Conservation (phyloP, 2,113 vertebrate genomes). For the Sebastes fasciatus region DNA sequence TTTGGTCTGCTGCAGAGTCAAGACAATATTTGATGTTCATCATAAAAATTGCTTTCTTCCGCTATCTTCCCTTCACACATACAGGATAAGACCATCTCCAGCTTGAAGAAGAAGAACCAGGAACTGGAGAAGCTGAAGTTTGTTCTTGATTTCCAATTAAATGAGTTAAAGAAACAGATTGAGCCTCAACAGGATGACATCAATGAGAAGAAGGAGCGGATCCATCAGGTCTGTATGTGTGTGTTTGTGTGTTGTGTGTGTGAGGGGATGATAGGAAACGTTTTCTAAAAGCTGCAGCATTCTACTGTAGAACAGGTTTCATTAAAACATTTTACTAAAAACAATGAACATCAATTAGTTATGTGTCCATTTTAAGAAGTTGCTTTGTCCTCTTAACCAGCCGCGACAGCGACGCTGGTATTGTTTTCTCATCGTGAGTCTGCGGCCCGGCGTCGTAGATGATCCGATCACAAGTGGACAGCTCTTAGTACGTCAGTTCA, state of each 20-base stretch:
- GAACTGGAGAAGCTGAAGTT: conserved; percentile 91
- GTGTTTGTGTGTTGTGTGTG: neutral
- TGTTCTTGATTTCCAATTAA: conserved; percentile 88
- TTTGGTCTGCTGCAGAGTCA: neutral
- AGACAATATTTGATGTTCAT: neutral
- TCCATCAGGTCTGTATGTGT: conserved; percentile 79
- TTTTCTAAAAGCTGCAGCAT: neutral
- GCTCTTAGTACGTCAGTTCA: too few species aligned
- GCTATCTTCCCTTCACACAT: neutral
- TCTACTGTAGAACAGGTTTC: neutral
- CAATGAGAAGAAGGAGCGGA: conserved; percentile 87
- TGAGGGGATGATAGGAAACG: neutral
- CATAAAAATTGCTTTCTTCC: neutral
- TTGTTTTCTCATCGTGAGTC: too few species aligned
- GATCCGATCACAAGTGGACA: too few species aligned
- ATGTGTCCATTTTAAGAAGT: too few species aligned
- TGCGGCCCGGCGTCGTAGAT: too few species aligned
- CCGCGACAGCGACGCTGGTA: too few species aligned
- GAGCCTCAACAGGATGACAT: conserved; percentile 89
- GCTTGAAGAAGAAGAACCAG: conserved; percentile 90
- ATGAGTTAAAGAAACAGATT: conserved; percentile 88
- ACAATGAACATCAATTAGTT: too few species aligned
- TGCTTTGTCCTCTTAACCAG: too few species aligned
- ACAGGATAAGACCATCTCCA: conserved; percentile 89
- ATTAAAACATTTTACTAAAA: neutral